Evolutionary conservation across 2,113 vertebrate genomes (phyloP), one percentile per base, ranked within the genome.

Genomic region (Rhinolophus ferrumequinum): DNA sequence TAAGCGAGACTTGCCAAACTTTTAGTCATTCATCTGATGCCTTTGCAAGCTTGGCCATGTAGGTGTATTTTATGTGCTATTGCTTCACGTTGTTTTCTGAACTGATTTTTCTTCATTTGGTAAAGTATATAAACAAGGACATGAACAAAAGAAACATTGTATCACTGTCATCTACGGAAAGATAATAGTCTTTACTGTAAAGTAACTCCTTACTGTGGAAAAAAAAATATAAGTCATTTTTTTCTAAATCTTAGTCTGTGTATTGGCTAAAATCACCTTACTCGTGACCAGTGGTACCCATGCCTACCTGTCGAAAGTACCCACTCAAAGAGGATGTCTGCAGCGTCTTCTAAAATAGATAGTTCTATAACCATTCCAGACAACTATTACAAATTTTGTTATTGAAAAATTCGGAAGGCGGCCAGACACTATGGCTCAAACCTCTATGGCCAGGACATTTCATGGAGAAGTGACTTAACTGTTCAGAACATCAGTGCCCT

Each of bases 351-450:
- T 70, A 54, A 33, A 35, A 2, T 2, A 11, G 21, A 21, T 28
- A 62, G 30, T 9, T 60, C 75, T 28, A 1, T 56, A 16, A 28
- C 10, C 14, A 11, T 73, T 64, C 54, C 16, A 12, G 56, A 6
- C 13, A 15, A 19, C 26, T 12, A 0, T 33, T 11, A 26, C 1
- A n/a, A n/a, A n/a, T 35, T 1, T 15, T 58, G 35, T 10, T 7
- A 6, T 24, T 33, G 77, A 41, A 18, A 26, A 21, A 16, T 6
- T 41, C 33, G 0, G 0, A 9, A 5, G 2, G 0, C 52, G 47
- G 12, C 7, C 24, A 11, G 76, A 35, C 6, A 8, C n/a, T 5
- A 0, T 0, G 12, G 6, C 44, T 66, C 24, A 3, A 6, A 28
- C 24, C 6, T n/a, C n/a, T n/a, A n/a, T 6, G 13, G 26, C n/a